Conservation (phyloP, 2,113 vertebrate species). For the Piliocolobus tephrosceles region DNA sequence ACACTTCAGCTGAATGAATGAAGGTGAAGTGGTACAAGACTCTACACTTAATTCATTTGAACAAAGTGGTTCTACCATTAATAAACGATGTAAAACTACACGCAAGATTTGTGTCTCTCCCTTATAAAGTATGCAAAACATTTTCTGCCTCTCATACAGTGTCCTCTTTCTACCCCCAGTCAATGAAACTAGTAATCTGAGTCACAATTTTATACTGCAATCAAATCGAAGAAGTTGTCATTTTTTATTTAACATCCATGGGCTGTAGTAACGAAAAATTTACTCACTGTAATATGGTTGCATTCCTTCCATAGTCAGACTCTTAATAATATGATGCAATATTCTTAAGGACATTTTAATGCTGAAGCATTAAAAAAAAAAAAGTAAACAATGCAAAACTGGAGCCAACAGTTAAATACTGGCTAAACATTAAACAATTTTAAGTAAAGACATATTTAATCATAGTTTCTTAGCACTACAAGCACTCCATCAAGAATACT, state of each 20-base stretch:
- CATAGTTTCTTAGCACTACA: not conserved
- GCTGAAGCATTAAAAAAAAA: not conserved
- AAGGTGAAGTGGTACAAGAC: constrained; percentile 18
- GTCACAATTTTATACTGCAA: constrained; percentile 53
- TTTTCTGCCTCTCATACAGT: constrained; percentile 7
- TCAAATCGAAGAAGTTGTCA: constrained; percentile 75
- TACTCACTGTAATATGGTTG: constrained; percentile 76
- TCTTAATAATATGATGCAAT: constrained; percentile 71
- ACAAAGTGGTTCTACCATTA: constrained; percentile 21
- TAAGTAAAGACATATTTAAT: not conserved
- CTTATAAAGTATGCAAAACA: constrained; percentile 38
- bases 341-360: constrained; percentile 48
- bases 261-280: constrained; percentile 80
- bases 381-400: not conserved
- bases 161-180: constrained; percentile 54
- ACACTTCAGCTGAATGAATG: not conserved
- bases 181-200: constrained; percentile 71
- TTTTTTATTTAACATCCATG: constrained; percentile 81
- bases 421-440: not conserved
- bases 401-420: constrained; percentile 26
- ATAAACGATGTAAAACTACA: constrained; percentile 28
- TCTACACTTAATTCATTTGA: constrained; percentile 23
- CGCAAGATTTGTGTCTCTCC: not conserved
- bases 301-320: constrained; percentile 71
- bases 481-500: not conserved